phyloP scores from a whole-genome alignment of 1,140 invertebrate species.

The Trachymyrmex septentrionalis region DNA sequence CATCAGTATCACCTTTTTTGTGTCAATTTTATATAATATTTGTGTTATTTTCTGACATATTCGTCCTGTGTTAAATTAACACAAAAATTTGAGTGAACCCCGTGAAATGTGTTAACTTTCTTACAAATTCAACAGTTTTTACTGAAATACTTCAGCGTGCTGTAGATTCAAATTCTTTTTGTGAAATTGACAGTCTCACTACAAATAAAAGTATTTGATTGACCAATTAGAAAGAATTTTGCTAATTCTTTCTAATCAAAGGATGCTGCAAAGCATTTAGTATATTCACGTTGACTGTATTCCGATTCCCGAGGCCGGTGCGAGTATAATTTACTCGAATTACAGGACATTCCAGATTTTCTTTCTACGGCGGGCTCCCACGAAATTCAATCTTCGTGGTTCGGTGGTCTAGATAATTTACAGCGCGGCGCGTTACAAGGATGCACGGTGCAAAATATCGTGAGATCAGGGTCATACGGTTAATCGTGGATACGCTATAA shows the following conservation, averaged over 20 bases:
- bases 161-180: background rate
- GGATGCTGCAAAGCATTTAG: too few species aligned
- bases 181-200: background rate
- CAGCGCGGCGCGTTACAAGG: constrained; percentile 17
- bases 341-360: constrained; percentile 2
- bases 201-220: too few species aligned
- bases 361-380: background rate
- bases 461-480: constrained; percentile 34
- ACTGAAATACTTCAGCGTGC: background rate
- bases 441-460: constrained; percentile 36
- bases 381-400: constrained; percentile 34
- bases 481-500: constrained; percentile 55
- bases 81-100: too few species aligned
- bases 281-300: too few species aligned
- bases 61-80: too few species aligned
- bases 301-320: background rate
- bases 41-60: too few species aligned
- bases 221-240: too few species aligned
- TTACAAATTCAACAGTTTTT: background rate
- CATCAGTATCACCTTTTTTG: too few species aligned
- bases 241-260: too few species aligned
- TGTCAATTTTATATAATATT: too few species aligned
- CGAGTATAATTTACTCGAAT: constrained; percentile 9
- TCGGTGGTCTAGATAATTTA: constrained; percentile 27
- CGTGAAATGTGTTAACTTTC: too few species aligned